A percentile compares a stretch with the other conserved stretches of the same genome.
Conservation (phyloP, 2,888 invertebrate genomes). For the Plusia festucae region DNA sequence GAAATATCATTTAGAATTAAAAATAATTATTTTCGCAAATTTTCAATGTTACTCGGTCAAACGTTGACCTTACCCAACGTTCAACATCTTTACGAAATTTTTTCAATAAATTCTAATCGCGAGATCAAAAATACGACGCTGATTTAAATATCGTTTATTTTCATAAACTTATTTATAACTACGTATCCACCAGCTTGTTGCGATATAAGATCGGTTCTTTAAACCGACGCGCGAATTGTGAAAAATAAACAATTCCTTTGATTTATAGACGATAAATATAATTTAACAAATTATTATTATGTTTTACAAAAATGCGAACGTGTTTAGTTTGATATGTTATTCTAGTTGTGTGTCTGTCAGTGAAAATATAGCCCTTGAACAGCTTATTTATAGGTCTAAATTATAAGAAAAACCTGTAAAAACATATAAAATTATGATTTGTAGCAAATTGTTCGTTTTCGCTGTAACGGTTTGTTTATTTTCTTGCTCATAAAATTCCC, state of each 20-base stretch:
- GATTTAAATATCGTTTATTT: slow-evolving; percentile 34
- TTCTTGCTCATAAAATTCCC: slow-evolving; percentile 40
- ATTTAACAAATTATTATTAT: slow-evolving; percentile 37
- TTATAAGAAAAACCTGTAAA: slow-evolving; percentile 44
- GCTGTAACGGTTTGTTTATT: slow-evolving; percentile 42
- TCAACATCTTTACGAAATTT: not conserved
- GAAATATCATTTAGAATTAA: no score
- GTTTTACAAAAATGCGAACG: slow-evolving; percentile 38
- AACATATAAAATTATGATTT: slow-evolving; percentile 54
- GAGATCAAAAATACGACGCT: slow-evolving; percentile 11
- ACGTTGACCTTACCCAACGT: not conserved
- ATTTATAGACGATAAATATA: slow-evolving; percentile 44
- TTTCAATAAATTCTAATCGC: not conserved
- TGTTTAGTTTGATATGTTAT: slow-evolving; percentile 40
- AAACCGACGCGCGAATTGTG: slow-evolving; percentile 15
- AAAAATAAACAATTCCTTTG: slow-evolving; percentile 44
- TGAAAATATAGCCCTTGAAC: slow-evolving; percentile 48
- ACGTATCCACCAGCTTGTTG: slow-evolving; percentile 18
- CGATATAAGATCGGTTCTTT: slow-evolving; percentile 35
- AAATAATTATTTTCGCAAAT: no score
- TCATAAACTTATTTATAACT: slow-evolving; percentile 34
- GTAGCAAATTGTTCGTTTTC: slow-evolving; percentile 33
- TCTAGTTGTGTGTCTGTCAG: slow-evolving; percentile 30
- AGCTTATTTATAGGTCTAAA: slow-evolving; percentile 26
- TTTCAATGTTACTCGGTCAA: no score